Evolutionary conservation across 2,888 invertebrate species (phyloP).

Genomic region (Pimpla rufipes): DNA sequence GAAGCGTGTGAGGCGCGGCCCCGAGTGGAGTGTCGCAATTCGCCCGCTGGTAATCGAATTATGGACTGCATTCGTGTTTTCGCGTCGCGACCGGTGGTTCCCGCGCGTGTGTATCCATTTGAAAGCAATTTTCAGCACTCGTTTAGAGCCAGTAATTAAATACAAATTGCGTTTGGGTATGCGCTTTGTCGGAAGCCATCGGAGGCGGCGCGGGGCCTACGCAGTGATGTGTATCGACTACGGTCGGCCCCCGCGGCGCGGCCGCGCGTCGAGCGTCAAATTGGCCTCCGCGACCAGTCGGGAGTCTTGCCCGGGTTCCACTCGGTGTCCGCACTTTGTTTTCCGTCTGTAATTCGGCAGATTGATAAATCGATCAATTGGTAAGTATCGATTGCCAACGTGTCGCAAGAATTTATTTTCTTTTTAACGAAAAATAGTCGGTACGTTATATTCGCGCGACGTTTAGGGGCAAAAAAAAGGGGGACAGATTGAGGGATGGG

Average conservation of each 20-base stretch:
- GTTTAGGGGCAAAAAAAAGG: background rate
- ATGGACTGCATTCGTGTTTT: slow-evolving; percentile 9
- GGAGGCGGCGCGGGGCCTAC: background rate
- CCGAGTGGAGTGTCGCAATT: slow-evolving; percentile 45
- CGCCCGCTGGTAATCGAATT: slow-evolving; percentile 6
- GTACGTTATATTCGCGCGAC: background rate
- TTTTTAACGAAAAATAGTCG: slow-evolving; percentile 16
- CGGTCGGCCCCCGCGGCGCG: slow-evolving; percentile 16
- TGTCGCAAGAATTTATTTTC: background rate
- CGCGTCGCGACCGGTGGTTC: background rate
- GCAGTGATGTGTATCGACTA: slow-evolving; percentile 39
- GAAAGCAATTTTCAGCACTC: slow-evolving; percentile 49
- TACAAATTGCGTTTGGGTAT: slow-evolving; percentile 50
- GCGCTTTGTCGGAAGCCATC: slow-evolving; percentile 1
- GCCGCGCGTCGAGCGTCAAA: slow-evolving; percentile 19
- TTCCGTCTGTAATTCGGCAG: slow-evolving; percentile 24
- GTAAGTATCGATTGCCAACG: slow-evolving; percentile 47
- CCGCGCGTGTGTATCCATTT: background rate
- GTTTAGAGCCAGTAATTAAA: slow-evolving; percentile 59
- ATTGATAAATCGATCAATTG: slow-evolving; percentile 36
- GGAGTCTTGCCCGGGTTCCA: slow-evolving; percentile 11
- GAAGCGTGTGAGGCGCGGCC: slow-evolving; percentile 16
- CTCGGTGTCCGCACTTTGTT: slow-evolving; percentile 35
- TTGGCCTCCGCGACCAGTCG: background rate
- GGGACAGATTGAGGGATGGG: background rate